Base-by-base conservation (phyloP, 1,140 invertebrate genomes). In the Drosophila melanica region DNA sequence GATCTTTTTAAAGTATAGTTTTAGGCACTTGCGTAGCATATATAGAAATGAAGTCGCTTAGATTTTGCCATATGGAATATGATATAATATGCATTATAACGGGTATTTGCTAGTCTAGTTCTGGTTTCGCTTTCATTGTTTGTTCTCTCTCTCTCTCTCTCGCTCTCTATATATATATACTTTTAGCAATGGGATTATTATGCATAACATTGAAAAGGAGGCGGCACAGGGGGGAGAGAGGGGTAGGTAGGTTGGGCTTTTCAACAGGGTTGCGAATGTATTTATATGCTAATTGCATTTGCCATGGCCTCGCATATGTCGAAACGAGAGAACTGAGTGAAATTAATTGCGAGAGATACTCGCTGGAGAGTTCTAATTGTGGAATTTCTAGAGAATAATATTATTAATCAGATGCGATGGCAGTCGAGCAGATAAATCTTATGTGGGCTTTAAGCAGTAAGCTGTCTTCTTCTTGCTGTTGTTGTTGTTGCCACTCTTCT, bases 211-310 rank as follows among this genome's bases (percentile, higher is more conserved):
- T 59, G 23, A 23, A 39, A 41, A 20, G 14, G 8, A 12, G 67
- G 33, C 14, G 11, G 6, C 5, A n/a, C n/a, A n/a, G n/a, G n/a
- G n/a, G n/a, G n/a, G n/a, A n/a, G n/a, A n/a, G 14, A 39, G 14
- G 16, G 50, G 23, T 16, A 12, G 45, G 59, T 10, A 11, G 23
- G 37, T 48, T 55, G 35, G 44, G 57, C 37, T 35, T 50, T 54
- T 39, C 42, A 53, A 59, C 53, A 44, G 50, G 57, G 51, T 75
- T 82, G 60, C 48, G 81, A 70, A 75, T 77, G 72, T 72, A 62
- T 78, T 63, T 64, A 73, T 82, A 75, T 82, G 79, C 77, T 84
- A 84, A 84, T 84, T 84, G 64, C 75, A 84, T 63, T 66, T 63
- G 73, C 72, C 58, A 44, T 47, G 73, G 60, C 44, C 37, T 58